These are phyloP conservation scores for Esox niger DNA, from an alignment of 2,113 vertebrate species.

Conservation along the genomic window DNA sequence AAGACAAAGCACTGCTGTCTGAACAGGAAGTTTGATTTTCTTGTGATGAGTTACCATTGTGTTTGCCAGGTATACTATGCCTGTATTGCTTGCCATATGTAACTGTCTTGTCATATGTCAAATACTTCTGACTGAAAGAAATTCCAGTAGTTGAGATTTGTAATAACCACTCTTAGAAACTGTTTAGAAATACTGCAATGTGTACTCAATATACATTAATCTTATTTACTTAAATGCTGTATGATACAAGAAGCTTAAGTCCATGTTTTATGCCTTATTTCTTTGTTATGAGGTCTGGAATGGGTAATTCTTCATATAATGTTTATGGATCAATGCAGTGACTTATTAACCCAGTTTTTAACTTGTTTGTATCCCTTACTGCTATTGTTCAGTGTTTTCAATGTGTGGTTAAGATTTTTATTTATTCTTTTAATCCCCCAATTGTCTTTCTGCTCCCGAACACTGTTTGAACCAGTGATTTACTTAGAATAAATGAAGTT, in stretches of 20 bases:
- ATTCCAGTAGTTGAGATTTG: background rate
- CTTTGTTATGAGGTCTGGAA: background rate
- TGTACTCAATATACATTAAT: background rate
- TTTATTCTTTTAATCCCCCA: slow-evolving; percentile 12
- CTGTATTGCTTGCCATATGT: background rate
- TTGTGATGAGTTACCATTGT: background rate
- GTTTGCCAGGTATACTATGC: background rate
- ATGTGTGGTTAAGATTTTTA: background rate
- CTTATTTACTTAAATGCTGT: background rate
- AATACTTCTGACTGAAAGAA: background rate
- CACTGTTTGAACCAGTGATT: slow-evolving; percentile 14
- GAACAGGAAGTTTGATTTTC: background rate
- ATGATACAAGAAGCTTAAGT: background rate
- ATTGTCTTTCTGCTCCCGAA: slow-evolving; percentile 1
- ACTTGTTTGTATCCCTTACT: no score
- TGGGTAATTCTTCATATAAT: no score
- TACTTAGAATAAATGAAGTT: slow-evolving; percentile 3
- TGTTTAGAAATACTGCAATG: background rate
- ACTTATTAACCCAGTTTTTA: no score
- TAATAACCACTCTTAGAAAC: background rate
- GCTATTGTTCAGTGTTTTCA: no score
- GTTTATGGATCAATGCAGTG: no score
- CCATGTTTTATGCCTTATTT: background rate
- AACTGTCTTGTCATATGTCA: background rate
- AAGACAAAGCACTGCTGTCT: background rate